Evolutionary conservation across 2,797 vertebrate species (phyloP).

Genomic region (Amazonetta brasiliensis): DNA sequence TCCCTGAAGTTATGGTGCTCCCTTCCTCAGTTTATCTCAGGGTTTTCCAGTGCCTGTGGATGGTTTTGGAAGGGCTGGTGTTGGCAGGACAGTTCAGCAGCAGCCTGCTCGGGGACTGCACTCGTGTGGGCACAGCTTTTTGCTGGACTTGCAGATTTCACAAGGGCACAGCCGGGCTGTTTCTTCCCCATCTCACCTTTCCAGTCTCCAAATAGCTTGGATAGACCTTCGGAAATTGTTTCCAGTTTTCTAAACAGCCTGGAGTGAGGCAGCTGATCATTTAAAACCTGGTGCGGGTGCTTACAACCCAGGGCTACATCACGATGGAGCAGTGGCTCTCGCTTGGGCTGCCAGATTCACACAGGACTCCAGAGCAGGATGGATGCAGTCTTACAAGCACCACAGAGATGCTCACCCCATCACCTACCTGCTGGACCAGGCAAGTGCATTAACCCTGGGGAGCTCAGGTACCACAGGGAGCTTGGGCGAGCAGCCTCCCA

Average conservation of each 20-base stretch:
- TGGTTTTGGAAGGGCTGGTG: neutral
- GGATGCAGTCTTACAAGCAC: neutral
- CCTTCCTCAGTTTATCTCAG: neutral
- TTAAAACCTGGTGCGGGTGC: neutral
- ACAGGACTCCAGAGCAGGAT: neutral
- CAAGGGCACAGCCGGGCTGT: neutral
- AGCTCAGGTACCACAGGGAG: neutral
- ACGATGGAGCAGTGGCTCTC: neutral
- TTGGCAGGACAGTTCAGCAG: neutral
- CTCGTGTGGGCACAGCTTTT: neutral
- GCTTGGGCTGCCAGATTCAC: neutral
- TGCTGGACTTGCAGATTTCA: constrained; percentile 48
- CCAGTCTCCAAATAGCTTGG: neutral
- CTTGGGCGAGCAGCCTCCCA: neutral
- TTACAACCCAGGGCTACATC: neutral
- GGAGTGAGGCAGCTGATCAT: accelerated
- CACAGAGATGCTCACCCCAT: neutral
- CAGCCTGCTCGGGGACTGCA: neutral
- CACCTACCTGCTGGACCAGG: neutral
- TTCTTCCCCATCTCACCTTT: neutral
- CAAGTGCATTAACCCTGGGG: neutral
- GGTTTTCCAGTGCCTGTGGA: constrained; percentile 25
- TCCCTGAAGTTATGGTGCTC: neutral
- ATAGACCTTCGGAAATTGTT: neutral
- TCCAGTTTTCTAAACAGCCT: constrained; percentile 22